phyloP scores from a whole-genome alignment of 2,113 vertebrate species.

The Centropus unirufus region DNA sequence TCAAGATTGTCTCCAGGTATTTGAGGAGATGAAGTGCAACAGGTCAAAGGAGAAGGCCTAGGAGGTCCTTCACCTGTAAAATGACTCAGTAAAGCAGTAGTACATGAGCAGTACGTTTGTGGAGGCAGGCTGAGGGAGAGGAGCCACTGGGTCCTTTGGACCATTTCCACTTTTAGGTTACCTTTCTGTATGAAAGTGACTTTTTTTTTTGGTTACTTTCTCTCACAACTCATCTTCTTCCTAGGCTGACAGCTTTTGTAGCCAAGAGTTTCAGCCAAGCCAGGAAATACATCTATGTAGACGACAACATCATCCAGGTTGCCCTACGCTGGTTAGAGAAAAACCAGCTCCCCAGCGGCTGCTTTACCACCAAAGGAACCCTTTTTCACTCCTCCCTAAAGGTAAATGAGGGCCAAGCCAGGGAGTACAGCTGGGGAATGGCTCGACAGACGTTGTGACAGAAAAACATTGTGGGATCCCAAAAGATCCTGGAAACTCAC shows the following conservation, averaged over 20 bases:
- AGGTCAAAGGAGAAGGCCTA: not conserved
- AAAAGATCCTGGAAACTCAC: not conserved
- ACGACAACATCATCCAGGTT: slow-evolving; percentile 70
- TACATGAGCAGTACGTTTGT: not conserved
- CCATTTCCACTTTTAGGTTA: not conserved
- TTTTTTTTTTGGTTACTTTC: not conserved
- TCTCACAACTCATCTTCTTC: not conserved
- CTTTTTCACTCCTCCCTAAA: slow-evolving; percentile 82
- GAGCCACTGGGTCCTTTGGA: not conserved
- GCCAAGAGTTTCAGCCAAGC: slow-evolving; percentile 84
- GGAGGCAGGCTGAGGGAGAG: not conserved
- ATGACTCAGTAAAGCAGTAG: not conserved
- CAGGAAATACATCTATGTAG: slow-evolving; percentile 76
- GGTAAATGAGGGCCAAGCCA: slow-evolving; percentile 66
- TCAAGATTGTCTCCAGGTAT: not conserved
- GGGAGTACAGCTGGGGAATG: not conserved
- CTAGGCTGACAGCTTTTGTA: slow-evolving; percentile 88
- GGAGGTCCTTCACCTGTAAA: not conserved
- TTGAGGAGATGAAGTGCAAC: not conserved
- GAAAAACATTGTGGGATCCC: not conserved
- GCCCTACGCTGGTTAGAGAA: slow-evolving; percentile 77
- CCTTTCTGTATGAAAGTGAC: not conserved
- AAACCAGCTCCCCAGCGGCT: slow-evolving; percentile 77
- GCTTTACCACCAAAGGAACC: slow-evolving; percentile 79
- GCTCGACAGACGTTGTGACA: not conserved